phyloP scores from a whole-genome alignment of 2,888 invertebrate genomes.

The Drosophila limbata region DNA sequence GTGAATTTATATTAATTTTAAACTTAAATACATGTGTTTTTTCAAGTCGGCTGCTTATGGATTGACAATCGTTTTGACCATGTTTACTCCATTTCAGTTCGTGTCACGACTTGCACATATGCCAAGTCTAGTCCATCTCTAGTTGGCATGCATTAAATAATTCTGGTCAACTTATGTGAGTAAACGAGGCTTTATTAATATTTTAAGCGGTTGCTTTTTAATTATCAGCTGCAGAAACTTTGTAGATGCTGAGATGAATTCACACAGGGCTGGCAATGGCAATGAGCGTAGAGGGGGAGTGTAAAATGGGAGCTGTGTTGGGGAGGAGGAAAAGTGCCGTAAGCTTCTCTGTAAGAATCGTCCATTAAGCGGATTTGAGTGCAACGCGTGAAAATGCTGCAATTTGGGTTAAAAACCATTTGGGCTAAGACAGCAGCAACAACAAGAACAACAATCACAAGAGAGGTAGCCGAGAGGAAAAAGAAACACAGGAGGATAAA shows the following conservation, averaged over 20 bases:
- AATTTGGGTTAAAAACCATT: constrained; percentile 73
- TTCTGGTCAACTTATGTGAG: constrained; percentile 24
- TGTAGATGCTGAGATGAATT: constrained; percentile 32
- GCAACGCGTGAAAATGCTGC: constrained; percentile 54
- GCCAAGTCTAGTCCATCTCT: neutral
- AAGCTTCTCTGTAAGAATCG: constrained; percentile 36
- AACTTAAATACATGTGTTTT: too few relatives aligned
- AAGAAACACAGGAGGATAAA: constrained; percentile 15
- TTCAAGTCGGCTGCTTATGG: too few relatives aligned
- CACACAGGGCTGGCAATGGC: neutral
- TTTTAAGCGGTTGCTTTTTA: constrained; percentile 48
- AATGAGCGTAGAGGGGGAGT: constrained; percentile 3
- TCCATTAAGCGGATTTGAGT: constrained; percentile 57
- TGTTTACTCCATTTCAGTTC: neutral
- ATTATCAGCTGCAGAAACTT: constrained; percentile 31
- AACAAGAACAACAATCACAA: constrained; percentile 3
- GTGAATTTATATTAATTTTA: too few relatives aligned
- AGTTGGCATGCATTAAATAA: constrained; percentile 7
- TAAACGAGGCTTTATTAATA: constrained; percentile 32
- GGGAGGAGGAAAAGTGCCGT: constrained; percentile 16
- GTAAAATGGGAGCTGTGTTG: neutral
- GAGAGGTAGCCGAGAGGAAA: neutral
- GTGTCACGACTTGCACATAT: constrained; percentile 10
- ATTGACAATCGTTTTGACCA: neutral
- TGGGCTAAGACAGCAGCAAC: constrained; percentile 43